These are phyloP conservation scores for Lithobius niger DNA, from an alignment of 1,140 invertebrate species.

Conservation along the genomic window DNA sequence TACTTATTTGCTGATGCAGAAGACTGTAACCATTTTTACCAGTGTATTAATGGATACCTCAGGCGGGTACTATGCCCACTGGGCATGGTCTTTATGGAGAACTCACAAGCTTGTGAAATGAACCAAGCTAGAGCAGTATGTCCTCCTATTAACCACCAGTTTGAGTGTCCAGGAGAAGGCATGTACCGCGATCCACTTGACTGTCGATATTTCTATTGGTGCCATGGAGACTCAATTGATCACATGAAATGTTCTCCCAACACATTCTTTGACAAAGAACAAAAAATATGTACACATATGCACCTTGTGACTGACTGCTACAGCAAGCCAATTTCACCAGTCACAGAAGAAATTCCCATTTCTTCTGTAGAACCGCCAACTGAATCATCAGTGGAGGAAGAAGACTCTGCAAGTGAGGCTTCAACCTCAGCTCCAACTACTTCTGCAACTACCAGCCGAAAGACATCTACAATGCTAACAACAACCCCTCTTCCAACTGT, in stretches of 20 bases:
- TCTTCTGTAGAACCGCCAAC: too few relatives aligned
- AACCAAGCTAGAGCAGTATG: slow-evolving; percentile 23
- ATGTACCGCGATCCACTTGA: slow-evolving; percentile 14
- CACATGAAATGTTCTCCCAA: slow-evolving; percentile 27
- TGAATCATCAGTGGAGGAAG: not conserved
- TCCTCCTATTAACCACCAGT: not conserved
- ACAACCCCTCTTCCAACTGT: not conserved
- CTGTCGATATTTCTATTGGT: slow-evolving; percentile 20
- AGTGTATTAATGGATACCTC: slow-evolving; percentile 42
- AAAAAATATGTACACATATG: slow-evolving; percentile 24
- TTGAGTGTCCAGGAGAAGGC: not conserved
- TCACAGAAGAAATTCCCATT: too few relatives aligned
- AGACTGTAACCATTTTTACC: slow-evolving; percentile 50
- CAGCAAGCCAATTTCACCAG: too few relatives aligned
- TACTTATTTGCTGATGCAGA: slow-evolving; percentile 31
- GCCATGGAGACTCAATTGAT: slow-evolving; percentile 12
- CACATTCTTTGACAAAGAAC: slow-evolving; percentile 25
- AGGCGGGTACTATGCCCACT: slow-evolving; percentile 36
- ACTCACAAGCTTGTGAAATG: slow-evolving; percentile 33
- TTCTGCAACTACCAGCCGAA: not conserved
- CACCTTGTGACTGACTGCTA: slow-evolving; percentile 21
- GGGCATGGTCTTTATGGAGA: slow-evolving; percentile 41
- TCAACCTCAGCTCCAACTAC: not conserved
- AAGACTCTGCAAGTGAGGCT: not conserved
- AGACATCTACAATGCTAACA: not conserved